Percentiles rank a stretch among this genome's conserved stretches.
Conservation (phyloP, 2,888 invertebrate species). For the Eupithecia pulchellata region DNA sequence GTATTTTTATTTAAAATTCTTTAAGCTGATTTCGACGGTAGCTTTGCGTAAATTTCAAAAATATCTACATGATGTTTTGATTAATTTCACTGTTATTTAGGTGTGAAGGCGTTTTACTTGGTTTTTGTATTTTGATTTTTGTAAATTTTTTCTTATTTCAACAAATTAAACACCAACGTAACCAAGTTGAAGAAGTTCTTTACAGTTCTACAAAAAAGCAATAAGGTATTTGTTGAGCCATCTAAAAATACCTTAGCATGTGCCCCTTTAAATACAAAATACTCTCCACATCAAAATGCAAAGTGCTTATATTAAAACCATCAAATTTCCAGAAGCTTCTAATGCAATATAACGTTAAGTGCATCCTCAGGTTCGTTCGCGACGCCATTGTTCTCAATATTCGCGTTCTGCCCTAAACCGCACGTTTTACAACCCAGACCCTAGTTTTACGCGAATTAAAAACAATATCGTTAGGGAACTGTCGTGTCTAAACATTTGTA, state of each 20-base stretch:
- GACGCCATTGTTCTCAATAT: constrained; percentile 24
- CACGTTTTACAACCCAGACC: constrained; percentile 28
- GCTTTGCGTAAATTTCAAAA: too few relatives aligned
- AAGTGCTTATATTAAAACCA: constrained; percentile 9
- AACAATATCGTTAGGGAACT: constrained; percentile 37
- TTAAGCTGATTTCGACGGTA: too few relatives aligned
- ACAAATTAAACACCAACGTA: background rate
- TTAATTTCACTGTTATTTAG: too few relatives aligned
- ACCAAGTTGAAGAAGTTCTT: background rate
- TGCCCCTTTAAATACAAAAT: background rate
- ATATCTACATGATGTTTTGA: too few relatives aligned
- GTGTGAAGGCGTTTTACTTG: too few relatives aligned
- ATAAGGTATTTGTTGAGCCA: too few relatives aligned
- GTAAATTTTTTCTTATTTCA: background rate
- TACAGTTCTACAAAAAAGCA: background rate
- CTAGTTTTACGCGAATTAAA: constrained; percentile 34
- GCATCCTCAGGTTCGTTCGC: background rate
- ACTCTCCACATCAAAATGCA: background rate
- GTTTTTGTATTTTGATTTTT: too few relatives aligned
- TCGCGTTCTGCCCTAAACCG: constrained; percentile 20
- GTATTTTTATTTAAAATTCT: too few relatives aligned
- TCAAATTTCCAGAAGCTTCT: constrained; percentile 11
- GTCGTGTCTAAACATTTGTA: constrained; percentile 53
- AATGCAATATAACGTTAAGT: constrained; percentile 7
- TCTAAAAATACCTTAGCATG: background rate